Evolutionary conservation across 2,797 vertebrate species (phyloP).

Genomic region (Pelochelys cantorii): DNA sequence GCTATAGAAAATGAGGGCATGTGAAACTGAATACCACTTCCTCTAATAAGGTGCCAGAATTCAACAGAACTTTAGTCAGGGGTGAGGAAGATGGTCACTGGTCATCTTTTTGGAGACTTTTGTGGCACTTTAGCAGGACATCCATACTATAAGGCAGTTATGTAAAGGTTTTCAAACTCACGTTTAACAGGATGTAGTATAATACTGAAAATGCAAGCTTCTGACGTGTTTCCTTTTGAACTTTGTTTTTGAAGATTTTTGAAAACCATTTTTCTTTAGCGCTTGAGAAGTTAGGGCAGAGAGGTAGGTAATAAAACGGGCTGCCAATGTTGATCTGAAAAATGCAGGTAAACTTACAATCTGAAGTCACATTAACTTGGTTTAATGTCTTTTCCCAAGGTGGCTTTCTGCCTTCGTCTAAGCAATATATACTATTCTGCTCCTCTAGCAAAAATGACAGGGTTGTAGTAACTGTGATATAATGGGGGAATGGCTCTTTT

Average conservation of each 20-base stretch:
- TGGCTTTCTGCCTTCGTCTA: background rate
- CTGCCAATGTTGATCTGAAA: background rate
- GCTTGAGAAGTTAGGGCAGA: constrained; percentile 18
- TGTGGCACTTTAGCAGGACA: background rate
- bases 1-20: background rate
- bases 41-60: background rate
- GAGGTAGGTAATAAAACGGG: background rate
- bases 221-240: background rate
- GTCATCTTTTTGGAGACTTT: background rate
- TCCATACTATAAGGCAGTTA: background rate
- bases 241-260: background rate
- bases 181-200: background rate
- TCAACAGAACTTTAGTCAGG: background rate
- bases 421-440: background rate
- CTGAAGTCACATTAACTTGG: background rate
- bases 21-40: background rate
- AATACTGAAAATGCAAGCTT: background rate
- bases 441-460: background rate
- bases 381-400: background rate
- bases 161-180: background rate
- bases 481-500: background rate
- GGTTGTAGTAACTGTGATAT: background rate
- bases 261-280: background rate
- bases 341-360: background rate
- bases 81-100: background rate